Conservation (phyloP, 2,888 invertebrate species). For the Clunio marinus region DNA sequence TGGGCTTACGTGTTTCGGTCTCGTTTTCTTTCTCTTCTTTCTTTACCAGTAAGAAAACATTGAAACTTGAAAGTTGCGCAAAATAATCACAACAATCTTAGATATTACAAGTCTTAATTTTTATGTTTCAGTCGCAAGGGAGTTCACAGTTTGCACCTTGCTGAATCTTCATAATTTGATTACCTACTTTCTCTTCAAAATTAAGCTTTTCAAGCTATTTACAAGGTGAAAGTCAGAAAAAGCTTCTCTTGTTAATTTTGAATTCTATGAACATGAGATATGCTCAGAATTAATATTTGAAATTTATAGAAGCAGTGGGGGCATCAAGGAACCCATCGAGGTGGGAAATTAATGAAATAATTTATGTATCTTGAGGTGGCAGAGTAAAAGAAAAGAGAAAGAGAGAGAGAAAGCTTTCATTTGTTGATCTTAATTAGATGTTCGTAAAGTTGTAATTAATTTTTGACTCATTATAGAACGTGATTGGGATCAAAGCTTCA, state of each 20-base stretch:
- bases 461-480: background rate
- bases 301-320: too few relatives aligned
- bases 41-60: background rate
- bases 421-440: slow-evolving; percentile 4
- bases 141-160: background rate
- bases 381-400: too few relatives aligned
- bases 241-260: too few relatives aligned
- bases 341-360: background rate
- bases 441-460: background rate
- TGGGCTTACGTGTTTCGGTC: slow-evolving; percentile 1
- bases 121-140: background rate
- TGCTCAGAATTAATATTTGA: too few relatives aligned
- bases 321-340: too few relatives aligned
- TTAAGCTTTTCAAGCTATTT: background rate
- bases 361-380: background rate
- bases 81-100: background rate
- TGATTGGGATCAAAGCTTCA: background rate
- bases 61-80: background rate
- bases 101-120: background rate
- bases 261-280: too few relatives aligned
- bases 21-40: background rate
- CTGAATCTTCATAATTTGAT: background rate
- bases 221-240: too few relatives aligned
- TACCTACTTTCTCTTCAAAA: background rate
- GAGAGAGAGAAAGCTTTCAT: background rate